Evolutionary conservation across 2,888 invertebrate species (phyloP).

Genomic region (Orchestes rusci): DNA sequence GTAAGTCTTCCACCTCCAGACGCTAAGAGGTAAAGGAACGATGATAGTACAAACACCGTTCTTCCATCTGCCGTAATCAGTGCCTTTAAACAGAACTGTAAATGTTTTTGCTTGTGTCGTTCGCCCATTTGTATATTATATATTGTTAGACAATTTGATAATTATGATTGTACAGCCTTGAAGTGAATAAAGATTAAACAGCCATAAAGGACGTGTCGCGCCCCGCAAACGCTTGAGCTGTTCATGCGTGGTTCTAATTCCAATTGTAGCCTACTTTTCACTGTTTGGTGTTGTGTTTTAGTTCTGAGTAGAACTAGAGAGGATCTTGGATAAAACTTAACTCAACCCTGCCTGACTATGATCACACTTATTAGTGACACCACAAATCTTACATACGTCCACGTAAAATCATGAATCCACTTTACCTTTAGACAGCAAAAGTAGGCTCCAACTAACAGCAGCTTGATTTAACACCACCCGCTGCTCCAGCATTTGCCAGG

Average conservation of each 20-base stretch:
- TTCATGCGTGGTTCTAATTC: background rate
- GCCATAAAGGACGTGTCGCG: no score
- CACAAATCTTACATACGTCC: no score
- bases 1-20: constrained; percentile 51
- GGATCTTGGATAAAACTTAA: no score
- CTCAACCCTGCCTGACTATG: no score
- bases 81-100: constrained; percentile 29
- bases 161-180: constrained; percentile 28
- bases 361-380: no score
- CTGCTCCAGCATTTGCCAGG: constrained; percentile 62
- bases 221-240: constrained; percentile 40
- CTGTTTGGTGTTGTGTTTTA: constrained; percentile 2
- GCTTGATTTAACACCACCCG: constrained; percentile 33
- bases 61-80: constrained; percentile 23
- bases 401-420: no score
- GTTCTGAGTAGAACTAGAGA: background rate
- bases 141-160: no score
- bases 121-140: no score
- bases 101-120: constrained; percentile 29
- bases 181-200: constrained; percentile 31
- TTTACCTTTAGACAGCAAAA: no score
- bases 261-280: constrained; percentile 12
- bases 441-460: constrained; percentile 27
- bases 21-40: no score
- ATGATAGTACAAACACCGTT: background rate